Evolutionary conservation across 2,888 invertebrate species (phyloP).

Genomic region (Anoplius nigerrimus): DNA sequence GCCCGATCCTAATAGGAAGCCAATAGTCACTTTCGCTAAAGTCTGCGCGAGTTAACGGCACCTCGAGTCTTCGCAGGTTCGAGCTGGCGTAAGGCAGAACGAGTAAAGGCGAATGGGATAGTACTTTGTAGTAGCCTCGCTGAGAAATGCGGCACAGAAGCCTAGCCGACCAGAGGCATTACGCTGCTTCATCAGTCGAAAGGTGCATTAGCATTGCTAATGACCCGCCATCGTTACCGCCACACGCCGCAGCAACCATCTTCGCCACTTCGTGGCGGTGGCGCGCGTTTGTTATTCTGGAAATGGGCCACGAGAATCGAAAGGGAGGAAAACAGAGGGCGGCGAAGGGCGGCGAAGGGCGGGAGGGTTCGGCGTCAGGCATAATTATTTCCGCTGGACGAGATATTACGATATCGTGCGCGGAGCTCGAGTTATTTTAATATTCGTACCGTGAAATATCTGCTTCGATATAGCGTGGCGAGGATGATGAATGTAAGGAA

Average conservation of each 20-base stretch:
- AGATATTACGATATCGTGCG: slow-evolving; percentile 18
- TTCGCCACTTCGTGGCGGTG: slow-evolving; percentile 22
- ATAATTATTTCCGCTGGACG: slow-evolving; percentile 24
- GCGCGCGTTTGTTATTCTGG: slow-evolving; percentile 45
- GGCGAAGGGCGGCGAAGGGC: not conserved
- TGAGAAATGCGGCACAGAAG: slow-evolving; percentile 51
- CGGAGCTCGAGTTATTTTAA: no score
- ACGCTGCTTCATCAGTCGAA: slow-evolving; percentile 71
- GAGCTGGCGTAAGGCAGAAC: slow-evolving; percentile 4
- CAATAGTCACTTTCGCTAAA: slow-evolving; percentile 49
- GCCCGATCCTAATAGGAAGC: slow-evolving; percentile 54
- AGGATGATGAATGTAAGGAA: no score
- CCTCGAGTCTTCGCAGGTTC: slow-evolving; percentile 3
- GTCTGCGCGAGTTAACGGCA: no score
- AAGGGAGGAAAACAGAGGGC: not conserved
- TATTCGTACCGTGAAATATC: no score
- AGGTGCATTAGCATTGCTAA: slow-evolving; percentile 74
- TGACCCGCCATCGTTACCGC: slow-evolving; percentile 69
- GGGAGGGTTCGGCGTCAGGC: not conserved
- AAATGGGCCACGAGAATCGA: slow-evolving; percentile 39
- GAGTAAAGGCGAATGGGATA: slow-evolving; percentile 6
- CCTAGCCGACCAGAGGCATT: slow-evolving; percentile 51
- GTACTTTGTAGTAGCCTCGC: slow-evolving; percentile 46
- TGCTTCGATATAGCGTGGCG: no score
- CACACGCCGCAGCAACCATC: slow-evolving; percentile 60